phyloP scores from a whole-genome alignment of 2,797 vertebrate genomes.

The Hippoglossus hippoglossus region DNA sequence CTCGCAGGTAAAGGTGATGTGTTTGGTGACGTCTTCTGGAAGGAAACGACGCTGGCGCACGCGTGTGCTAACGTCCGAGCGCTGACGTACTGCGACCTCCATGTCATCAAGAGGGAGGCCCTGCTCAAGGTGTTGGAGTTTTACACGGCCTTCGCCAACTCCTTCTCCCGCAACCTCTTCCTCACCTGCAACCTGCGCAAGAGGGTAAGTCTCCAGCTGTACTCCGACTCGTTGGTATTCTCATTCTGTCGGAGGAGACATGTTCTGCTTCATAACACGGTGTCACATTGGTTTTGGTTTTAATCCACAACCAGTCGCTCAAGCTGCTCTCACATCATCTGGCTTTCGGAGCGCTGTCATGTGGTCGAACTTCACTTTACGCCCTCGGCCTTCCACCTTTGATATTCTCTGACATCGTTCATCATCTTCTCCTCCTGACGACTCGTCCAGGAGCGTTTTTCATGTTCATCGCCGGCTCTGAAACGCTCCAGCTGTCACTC shows the following conservation, averaged over 20 bases:
- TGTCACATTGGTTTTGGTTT: too few species aligned
- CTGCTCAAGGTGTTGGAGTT: conserved; percentile 96
- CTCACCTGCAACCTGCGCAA: conserved; percentile 97
- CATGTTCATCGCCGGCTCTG: neutral
- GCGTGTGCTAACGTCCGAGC: conserved; percentile 95
- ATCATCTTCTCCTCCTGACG: neutral
- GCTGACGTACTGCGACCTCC: conserved; percentile 96
- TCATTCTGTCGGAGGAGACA: too few species aligned
- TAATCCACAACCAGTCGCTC: too few species aligned
- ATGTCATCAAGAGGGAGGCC: conserved; percentile 94
- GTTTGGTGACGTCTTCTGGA: conserved; percentile 98
- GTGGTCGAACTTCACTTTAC: neutral
- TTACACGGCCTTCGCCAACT: conserved; percentile 95
- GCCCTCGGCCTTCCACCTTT: too few species aligned
- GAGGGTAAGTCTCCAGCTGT: conserved; percentile 83
- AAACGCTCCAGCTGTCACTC: neutral
- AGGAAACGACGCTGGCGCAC: conserved; percentile 93
- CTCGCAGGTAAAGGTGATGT: conserved; percentile 94
- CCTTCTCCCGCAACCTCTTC: conserved; percentile 95
- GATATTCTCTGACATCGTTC: too few species aligned
- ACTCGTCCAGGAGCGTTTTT: neutral
- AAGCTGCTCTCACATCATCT: too few species aligned
- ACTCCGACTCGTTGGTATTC: too few species aligned
- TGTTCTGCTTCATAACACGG: too few species aligned
- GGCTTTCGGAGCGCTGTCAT: too few species aligned